Evolutionary conservation across 2,888 invertebrate species (phyloP).

Genomic region (Trichopoda pennipes): DNA sequence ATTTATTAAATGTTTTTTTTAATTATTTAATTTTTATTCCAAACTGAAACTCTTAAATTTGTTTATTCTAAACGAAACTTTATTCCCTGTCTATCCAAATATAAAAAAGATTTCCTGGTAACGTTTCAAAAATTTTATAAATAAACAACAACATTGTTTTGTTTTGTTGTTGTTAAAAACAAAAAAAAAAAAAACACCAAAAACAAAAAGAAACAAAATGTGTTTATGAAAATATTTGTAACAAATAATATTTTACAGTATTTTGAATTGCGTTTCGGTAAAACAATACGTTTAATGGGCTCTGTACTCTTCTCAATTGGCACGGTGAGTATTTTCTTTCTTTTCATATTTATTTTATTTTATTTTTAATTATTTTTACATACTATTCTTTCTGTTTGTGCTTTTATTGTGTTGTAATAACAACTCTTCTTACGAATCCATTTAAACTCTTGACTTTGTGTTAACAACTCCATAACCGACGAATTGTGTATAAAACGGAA

Average conservation of each 20-base stretch:
- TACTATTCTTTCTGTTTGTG: neutral
- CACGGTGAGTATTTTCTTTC: constrained; percentile 83
- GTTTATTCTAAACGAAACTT: too few species aligned
- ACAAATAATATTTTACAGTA: constrained; percentile 82
- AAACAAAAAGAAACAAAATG: neutral
- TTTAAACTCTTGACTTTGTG: neutral
- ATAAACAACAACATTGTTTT: too few species aligned
- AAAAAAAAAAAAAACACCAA: too few species aligned
- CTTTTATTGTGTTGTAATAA: neutral
- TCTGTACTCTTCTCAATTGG: constrained; percentile 86
- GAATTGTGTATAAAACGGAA: constrained; percentile 23
- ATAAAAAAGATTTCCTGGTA: too few species aligned
- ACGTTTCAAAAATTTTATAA: too few species aligned
- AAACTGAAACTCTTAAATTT: too few species aligned
- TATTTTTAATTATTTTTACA: too few species aligned
- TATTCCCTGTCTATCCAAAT: too few species aligned
- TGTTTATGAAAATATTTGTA: constrained; percentile 23
- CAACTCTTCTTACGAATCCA: neutral
- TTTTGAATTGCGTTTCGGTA: constrained; percentile 87
- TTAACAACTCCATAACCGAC: constrained; percentile 17
- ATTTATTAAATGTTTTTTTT: too few species aligned
- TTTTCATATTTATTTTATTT: too few species aligned
- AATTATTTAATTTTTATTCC: too few species aligned
- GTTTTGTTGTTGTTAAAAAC: too few species aligned
- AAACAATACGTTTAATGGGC: constrained; percentile 86